A percentile compares a stretch with the other conserved stretches of the same genome.
Evolutionary conservation across 2,888 invertebrate genomes (phyloP).

Genomic region (Melieria picta): DNA sequence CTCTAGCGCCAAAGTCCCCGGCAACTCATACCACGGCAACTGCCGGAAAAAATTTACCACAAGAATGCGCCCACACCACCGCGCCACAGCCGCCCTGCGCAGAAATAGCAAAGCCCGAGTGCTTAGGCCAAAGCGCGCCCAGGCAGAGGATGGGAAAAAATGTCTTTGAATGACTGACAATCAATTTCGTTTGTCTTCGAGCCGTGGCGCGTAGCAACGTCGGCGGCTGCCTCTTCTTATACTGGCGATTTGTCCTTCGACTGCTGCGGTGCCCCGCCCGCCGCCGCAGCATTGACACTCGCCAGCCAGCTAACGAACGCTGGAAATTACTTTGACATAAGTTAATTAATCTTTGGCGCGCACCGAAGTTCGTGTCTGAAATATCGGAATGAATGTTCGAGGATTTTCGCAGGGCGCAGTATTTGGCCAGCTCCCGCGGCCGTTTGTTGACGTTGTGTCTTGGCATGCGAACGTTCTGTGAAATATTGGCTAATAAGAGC

Average conservation of each 20-base stretch:
- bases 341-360: constrained; percentile 65
- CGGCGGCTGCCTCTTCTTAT: background rate
- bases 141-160: constrained; percentile 48
- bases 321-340: constrained; percentile 64
- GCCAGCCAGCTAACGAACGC: constrained; percentile 56
- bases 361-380: constrained; percentile 27
- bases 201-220: background rate
- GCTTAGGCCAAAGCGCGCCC: background rate
- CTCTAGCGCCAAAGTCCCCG: constrained; percentile 16
- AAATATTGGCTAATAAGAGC: constrained; percentile 60
- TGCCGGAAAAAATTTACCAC: constrained; percentile 39
- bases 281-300: constrained; percentile 3
- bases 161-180: constrained; percentile 64
- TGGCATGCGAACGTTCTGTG: constrained; percentile 23
- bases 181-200: constrained; percentile 53
- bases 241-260: background rate
- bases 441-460: constrained; percentile 20
- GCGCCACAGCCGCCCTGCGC: no score
- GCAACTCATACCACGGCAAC: constrained; percentile 33
- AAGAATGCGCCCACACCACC: constrained; percentile 8
- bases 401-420: background rate
- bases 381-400: constrained; percentile 22
- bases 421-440: constrained; percentile 19
- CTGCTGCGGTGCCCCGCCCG: background rate
- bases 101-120: background rate